Evolutionary conservation across 2,113 vertebrate genomes (phyloP), one percentile per base, ranked within the genome.

Genomic region (Nibea coibor): DNA sequence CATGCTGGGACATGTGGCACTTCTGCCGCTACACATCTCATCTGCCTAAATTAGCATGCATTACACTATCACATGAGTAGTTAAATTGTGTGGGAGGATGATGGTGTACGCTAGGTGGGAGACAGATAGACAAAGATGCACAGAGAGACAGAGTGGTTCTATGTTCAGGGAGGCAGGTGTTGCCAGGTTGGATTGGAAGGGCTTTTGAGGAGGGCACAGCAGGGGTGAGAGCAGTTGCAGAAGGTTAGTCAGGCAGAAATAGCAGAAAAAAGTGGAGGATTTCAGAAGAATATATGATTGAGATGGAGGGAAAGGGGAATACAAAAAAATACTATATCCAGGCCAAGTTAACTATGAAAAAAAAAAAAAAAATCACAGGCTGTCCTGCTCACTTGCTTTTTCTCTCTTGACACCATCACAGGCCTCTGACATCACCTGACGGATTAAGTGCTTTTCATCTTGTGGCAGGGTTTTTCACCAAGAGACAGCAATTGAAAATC

Each of bases 41-140:
- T 94, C 93, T 94, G 88, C 91, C 89, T 94, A 89, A 78, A 94
- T 95, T 95, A 87, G 89, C 94, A 95, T 93, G 91, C 82, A 92
- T 95, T 94, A 94, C 54, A 43, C 42, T n/a, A 81, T 86, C 74
- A 82, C 83, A 81, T 90, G 85, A 89, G 88, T 81, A 81, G 80
- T 86, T 87, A 69, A 86, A 87, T 83, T 64, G 82, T 50, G 70
- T 42, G 72, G 51, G 72, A 78, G 79, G 78, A 78, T 80, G 87
- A 87, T 82, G 83, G 50, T 15, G 64, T 45, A 17, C 5, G n/a
- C 68, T 61, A 72, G 85, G 83, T 79, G 80, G 78, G 80, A 83
- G 89, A 89, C 77, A 39, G 73, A 83, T n/a, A 74, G 82, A 73
- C 50, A 56, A 43, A 75, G 86, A 82, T 11, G 53, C 58, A 65